Evolutionary conservation across 1,140 invertebrate genomes (phyloP), one percentile per base, ranked within the genome.

Genomic region (Drosophila mayri): DNA sequence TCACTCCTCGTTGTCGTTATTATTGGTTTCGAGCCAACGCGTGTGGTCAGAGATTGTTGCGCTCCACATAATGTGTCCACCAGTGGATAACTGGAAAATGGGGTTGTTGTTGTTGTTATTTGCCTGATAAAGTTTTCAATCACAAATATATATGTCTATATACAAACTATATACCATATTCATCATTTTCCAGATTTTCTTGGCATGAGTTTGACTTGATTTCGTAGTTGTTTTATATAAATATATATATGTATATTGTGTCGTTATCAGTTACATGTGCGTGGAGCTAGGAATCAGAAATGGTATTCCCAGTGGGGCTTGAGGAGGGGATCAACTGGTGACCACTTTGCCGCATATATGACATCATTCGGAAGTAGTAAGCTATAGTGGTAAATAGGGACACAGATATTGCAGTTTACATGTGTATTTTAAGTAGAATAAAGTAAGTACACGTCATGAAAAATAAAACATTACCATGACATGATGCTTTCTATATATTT

Each of bases 241-340:
- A 43, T 10, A 43, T 43, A 11, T 11, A 2, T 43, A 18, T 43
- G 10, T 25, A 25, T 20, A 1, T 14, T 22, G 35, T 40, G 52
- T 32, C 50, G 35, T 71, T 58, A 71, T 71, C 67, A 70, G 67
- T 70, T 71, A 58, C 64, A 70, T 40, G 67, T 71, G 67, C 67
- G 64, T 70, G 41, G 35, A 46, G 50, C 30, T 28, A 14, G 28
- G 28, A 67, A 59, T 28, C 59, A 63, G 28, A 64, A 50, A 28
- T 32, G 5, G 18, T 52, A 20, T 52, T 14, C 11, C 35, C 9
- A 30, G 20, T 25, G 30, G 50, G 52, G 14, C 49, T 35, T 52
- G 11, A 16, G 8, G 10, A 7, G 10, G 61, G 61, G 49, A 37
- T 62, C 60, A 47, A 54, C 37, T 41, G 25, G 14, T 47, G 28